A percentile compares a stretch with the other conserved stretches of the same genome.
Evolutionary conservation across 2,888 invertebrate species (phyloP).

Genomic region (Lamellibrachia columna): DNA sequence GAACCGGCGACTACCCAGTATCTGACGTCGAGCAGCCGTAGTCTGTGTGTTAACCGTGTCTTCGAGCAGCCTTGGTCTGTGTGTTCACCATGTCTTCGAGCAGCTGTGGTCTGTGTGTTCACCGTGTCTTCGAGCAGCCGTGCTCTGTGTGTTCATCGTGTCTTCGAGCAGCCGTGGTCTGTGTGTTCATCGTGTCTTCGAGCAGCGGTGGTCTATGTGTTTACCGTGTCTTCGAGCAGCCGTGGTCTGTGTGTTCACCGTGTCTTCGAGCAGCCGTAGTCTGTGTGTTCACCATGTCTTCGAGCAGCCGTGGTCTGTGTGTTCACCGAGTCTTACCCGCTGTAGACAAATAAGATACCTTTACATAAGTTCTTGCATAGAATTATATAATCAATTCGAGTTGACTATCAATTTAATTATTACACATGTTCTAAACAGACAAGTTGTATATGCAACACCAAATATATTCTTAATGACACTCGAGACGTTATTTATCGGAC

Average conservation of each 20-base stretch:
- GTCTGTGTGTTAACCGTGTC: not conserved
- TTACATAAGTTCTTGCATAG: not conserved
- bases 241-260: not conserved
- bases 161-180: not conserved
- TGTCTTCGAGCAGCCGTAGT: not conserved
- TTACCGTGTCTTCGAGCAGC: not conserved
- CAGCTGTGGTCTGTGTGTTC: not conserved
- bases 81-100: not conserved
- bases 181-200: not conserved
- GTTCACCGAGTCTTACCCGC: not conserved
- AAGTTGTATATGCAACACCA: not conserved
- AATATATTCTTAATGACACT: not conserved
- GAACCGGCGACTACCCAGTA: not conserved
- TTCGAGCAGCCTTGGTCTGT: too few relatives aligned
- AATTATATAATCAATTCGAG: not conserved
- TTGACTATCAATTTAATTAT: not conserved
- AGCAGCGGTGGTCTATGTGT: too few relatives aligned
- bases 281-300: not conserved
- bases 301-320: not conserved
- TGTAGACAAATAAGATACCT: not conserved
- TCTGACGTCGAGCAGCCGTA: not conserved
- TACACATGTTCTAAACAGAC: not conserved
- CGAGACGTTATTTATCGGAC: not conserved
- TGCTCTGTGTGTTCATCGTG: not conserved
- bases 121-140: not conserved